Percentiles rank a stretch among this genome's conserved stretches.
Evolutionary conservation across 2,113 vertebrate genomes (phyloP).

Genomic region (Cinclus cinclus): DNA sequence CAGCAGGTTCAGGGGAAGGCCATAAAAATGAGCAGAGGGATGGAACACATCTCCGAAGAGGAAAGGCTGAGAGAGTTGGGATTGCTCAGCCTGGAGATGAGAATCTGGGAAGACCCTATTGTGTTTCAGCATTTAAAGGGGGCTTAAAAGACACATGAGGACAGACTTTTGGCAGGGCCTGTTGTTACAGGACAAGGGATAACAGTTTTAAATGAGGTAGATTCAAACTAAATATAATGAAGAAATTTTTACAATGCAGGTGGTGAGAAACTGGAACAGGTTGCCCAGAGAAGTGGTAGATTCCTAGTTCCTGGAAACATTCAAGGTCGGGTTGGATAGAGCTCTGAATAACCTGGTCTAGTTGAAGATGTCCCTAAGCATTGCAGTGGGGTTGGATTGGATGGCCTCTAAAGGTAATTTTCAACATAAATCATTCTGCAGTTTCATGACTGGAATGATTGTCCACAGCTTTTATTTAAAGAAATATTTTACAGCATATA

Average conservation of each 20-base stretch:
- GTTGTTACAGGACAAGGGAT: not conserved
- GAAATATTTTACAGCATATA: not conserved
- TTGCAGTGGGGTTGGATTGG: not conserved
- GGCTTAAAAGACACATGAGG: not conserved
- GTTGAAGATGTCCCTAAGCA: not conserved
- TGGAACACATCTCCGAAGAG: not conserved
- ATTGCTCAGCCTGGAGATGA: not conserved
- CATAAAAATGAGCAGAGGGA: not conserved
- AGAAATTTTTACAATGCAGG: not conserved
- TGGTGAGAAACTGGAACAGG: not conserved
- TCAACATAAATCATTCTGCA: not conserved
- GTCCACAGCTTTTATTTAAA: not conserved
- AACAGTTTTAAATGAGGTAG: not conserved
- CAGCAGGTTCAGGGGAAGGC: not conserved
- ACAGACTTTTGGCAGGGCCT: fast-evolving
- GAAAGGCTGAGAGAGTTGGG: not conserved
- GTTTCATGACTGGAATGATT: not conserved
- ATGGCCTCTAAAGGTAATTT: not conserved
- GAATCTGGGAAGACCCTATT: fast-evolving
- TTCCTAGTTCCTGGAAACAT: not conserved
- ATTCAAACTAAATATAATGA: not conserved
- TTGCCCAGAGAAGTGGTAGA: not conserved
- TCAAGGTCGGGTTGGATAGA: not conserved
- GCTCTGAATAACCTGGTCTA: not conserved
- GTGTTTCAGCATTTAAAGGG: not conserved